Base-by-base conservation (phyloP, 2,797 vertebrate genomes). In the Rhynchotus rufescens region DNA sequence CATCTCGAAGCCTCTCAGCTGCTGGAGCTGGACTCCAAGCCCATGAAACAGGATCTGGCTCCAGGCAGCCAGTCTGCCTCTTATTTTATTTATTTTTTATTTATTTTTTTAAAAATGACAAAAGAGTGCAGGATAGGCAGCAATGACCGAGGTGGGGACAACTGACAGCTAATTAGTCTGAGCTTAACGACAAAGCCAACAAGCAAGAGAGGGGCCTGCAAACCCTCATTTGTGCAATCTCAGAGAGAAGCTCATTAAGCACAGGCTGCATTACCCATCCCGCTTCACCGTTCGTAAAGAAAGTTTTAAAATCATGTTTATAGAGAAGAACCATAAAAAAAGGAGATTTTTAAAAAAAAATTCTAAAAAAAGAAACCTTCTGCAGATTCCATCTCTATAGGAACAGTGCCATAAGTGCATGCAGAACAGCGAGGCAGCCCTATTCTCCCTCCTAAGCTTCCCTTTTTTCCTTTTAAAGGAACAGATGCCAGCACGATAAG, bases 381-480 rank as follows among this genome's bases (percentile, higher is more conserved):
- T 79, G 80, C 81, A 74, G 81, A 86, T 81, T 87, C 74, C 93
- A 94, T 94, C 90, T 73, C 91, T 94, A 91, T 78, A 96, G 93
- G 94, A 96, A 90, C 93, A 51, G 84, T 88, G 84, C 90, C 93
- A 90, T 80, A 92, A 94, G 79, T 60, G 92, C 95, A 65, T 67
- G 75, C 74, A 80, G 76, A 90, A 68, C 38, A 92, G 75, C 77
- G 9, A 86, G 85, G 71, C 93, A 96, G 91, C 86, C 86, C 67
- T 57, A 36, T 83, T 88, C 95, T 96, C 91, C 88, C 88, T 88
- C 80, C 65, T 74, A 92, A 81, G 83, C 78, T 91, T 30, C 87
- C 74, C 47, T 89, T 90, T 87, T 87, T 91, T 47, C 74, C 91
- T 86, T 95, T 94, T 92, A 94, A 90, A 94, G 88, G 93, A 92